Percentiles rank a stretch among this genome's conserved stretches.
Evolutionary conservation across 2,113 vertebrate species (phyloP).

Genomic region (Ceyx melanurus): DNA sequence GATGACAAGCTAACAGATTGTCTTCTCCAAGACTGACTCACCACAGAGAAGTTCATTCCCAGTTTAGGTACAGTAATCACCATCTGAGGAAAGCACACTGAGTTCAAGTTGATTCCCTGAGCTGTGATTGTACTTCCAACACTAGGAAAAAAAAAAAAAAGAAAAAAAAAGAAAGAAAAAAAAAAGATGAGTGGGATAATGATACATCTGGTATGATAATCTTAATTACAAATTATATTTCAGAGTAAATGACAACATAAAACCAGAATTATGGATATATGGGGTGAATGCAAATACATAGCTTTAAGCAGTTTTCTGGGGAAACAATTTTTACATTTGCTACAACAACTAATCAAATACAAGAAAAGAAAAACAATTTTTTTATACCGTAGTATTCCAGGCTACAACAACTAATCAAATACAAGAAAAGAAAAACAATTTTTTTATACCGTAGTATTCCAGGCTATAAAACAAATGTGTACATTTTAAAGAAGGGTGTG

Average conservation of each 20-base stretch:
- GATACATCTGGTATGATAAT: background rate
- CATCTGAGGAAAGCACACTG: constrained; percentile 90
- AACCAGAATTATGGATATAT: background rate
- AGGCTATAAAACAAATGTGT: background rate
- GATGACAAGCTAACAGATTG: background rate
- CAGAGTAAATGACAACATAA: constrained; percentile 19
- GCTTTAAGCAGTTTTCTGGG: background rate
- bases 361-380: background rate
- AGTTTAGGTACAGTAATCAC: constrained; percentile 85
- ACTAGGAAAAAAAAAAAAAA: constrained; percentile 71
- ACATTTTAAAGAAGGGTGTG: background rate
- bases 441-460: background rate
- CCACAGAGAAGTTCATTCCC: constrained; percentile 88
- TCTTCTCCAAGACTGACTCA: constrained; percentile 78
- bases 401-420: background rate
- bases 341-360: background rate
- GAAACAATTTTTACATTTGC: constrained; percentile 14
- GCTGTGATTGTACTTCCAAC: constrained; percentile 95
- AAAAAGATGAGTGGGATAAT: background rate
- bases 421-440: background rate
- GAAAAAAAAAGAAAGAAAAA: background rate
- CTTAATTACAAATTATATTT: constrained; percentile 17
- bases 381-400: background rate
- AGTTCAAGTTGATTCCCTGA: constrained; percentile 89
- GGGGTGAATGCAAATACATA: background rate